Evolutionary conservation across 2,797 vertebrate species (phyloP).

Genomic region (Oryzias dopingdopingensis): DNA sequence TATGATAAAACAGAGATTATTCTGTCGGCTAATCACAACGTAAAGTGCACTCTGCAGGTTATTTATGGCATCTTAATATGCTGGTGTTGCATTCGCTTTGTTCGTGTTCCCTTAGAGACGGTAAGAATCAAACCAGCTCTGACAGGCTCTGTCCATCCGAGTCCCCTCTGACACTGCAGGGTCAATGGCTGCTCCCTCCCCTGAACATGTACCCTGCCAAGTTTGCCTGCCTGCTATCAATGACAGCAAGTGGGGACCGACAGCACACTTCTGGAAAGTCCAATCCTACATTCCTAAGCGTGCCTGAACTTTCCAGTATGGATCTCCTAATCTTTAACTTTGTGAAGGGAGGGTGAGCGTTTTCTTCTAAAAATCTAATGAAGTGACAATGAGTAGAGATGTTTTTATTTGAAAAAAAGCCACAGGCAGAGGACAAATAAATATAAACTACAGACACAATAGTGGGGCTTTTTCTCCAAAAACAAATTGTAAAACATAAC

Average conservation of each 20-base stretch:
- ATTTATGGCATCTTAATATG: constrained; percentile 12
- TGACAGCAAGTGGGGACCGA: constrained; percentile 59
- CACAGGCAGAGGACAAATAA: too few relatives aligned
- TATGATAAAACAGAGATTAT: background rate
- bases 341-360: constrained; percentile 1
- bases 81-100: constrained; percentile 21
- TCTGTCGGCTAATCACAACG: constrained; percentile 1
- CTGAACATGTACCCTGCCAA: constrained; percentile 59
- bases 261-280: constrained; percentile 43
- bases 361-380: background rate
- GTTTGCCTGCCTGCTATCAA: constrained; percentile 78
- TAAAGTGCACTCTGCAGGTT: constrained; percentile 2
- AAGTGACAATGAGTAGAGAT: too few relatives aligned
- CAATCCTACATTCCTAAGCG: constrained; percentile 62
- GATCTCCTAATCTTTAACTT: constrained; percentile 15
- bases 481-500: constrained; percentile 31
- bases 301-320: constrained; percentile 32
- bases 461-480: constrained; percentile 19
- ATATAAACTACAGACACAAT: background rate
- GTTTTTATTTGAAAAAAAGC: background rate
- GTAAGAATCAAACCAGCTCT: constrained; percentile 44
- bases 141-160: constrained; percentile 46
- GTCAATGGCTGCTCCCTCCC: constrained; percentile 59
- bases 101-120: constrained; percentile 47
- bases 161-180: constrained; percentile 59